Evolutionary conservation across 2,888 invertebrate species (phyloP), one percentile per base, ranked within the genome.

Genomic region (Leptinotarsa rubiginosa): DNA sequence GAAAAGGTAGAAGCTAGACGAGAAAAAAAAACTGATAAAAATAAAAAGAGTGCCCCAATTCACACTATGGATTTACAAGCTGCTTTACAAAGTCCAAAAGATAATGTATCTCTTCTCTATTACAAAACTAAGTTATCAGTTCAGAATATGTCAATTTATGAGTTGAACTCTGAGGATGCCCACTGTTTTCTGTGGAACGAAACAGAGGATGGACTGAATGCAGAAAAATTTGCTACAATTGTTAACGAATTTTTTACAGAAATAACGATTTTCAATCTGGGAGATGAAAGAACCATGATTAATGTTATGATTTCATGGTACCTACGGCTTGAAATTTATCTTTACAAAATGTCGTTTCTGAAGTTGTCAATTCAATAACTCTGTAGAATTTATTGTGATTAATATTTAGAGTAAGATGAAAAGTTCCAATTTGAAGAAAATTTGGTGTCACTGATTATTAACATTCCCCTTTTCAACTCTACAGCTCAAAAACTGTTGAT

Each of bases 1-100:
- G 73, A 73, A 65, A 76, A 75, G 18, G 47, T 67, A 25, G 72
- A 75, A 70, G 75, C 74, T 15, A 70, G 75, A 56, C 41, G 59
- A 15, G 77, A 73, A 56, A 76, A 79, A 65, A 16, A 50, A 13
- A 31, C 47, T 52, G 77, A 76, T 52, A 79, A 72, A 74, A 62
- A 75, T 66, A 20, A 54, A 70, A 25, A 75, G 65, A 75, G 54
- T 65, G 41, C 64, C 22, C 22, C 54, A 54, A 7, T 54, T 54
- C 12, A 54, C n/a, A 59, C 41, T 15, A 49, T 72, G 22, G 66
- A 72, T 49, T 10, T 72, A n/a, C 67, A 72, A 59, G 66, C 67
- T 41, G 65, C 62, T 41, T 49, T 67, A 25, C 50, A 22, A 31
- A 25, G 56, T 22, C 67, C 67, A 22, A 66, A 67, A 67, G 47